Evolutionary conservation across 2,888 invertebrate genomes (phyloP).

Genomic region (Nemoura dubitans): DNA sequence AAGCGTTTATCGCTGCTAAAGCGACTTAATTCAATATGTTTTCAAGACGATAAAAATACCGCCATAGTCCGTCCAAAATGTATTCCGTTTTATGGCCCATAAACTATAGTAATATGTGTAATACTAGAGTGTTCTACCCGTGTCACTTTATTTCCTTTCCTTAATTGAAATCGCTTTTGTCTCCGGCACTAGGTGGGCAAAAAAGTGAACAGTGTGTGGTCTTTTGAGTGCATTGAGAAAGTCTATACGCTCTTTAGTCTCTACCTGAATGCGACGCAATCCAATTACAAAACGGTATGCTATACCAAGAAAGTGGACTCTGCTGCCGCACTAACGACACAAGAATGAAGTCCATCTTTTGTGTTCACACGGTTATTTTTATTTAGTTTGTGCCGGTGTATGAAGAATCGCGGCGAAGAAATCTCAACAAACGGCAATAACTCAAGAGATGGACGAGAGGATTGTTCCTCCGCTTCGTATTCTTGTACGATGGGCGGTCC

Average conservation of each 20-base stretch:
- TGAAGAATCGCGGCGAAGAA: constrained; percentile 27
- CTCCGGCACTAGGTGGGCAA: neutral
- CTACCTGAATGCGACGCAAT: constrained; percentile 14
- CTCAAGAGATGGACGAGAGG: constrained; percentile 29
- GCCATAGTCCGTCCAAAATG: neutral
- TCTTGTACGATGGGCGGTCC: constrained; percentile 26
- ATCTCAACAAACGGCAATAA: constrained; percentile 32
- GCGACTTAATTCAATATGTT: neutral
- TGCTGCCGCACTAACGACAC: constrained; percentile 5
- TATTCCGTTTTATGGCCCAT: neutral
- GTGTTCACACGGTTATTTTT: constrained; percentile 35
- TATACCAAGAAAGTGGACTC: neutral
- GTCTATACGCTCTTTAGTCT: neutral
- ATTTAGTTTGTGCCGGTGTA: neutral
- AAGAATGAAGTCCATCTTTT: constrained; percentile 23
- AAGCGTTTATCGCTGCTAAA: neutral
- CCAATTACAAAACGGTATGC: neutral
- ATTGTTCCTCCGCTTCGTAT: neutral
- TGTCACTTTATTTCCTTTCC: neutral
- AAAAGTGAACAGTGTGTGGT: constrained; percentile 22
- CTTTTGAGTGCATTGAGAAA: neutral
- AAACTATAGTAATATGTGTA: neutral
- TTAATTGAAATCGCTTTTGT: constrained; percentile 7
- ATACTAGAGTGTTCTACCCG: neutral
- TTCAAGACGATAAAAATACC: neutral